Base-by-base conservation (phyloP, 2,888 invertebrate genomes). In the Abrostola tripartita region DNA sequence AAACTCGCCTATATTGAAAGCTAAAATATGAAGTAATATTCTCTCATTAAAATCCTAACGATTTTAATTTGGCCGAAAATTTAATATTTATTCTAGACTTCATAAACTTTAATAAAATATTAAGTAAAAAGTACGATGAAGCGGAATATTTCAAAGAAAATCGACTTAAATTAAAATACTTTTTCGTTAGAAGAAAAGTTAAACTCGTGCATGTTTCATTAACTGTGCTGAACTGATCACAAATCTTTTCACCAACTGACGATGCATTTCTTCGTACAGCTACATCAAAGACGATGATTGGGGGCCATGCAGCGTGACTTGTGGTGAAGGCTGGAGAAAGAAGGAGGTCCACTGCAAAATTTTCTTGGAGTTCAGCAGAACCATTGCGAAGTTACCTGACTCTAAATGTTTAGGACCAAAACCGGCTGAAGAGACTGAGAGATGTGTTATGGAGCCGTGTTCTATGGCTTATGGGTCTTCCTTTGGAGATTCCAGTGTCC, bases 261-360 rank as follows among this genome's bases (percentile, higher is more conserved):
- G 2, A 14, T 35, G 9, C 35, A 0, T 58, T 61, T 36, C 55
- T 53, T 40, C 8, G 12, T 62, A 71, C 83, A 99, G 99, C 87
- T 99, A 97, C 94, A 97, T 98, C 84, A 97, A 98, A 71, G 98
- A 98, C 67, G 92, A 91, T 9, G 97, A 98, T 59, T 99, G 99
- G 99, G 97, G 98, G 1, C 96, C 97, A 0, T 99, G 99, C 94
- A 98, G 98, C 81, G 97, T 97, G 0, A 97, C 97, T 0, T 99
- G 99, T 87, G 99, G 99, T 0, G 97, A 98, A 87, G 99, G 99
- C 0, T 95, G 97, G 78, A 95, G 97, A n/a, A 96, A 96, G 73
- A 96, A 99, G 40, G 96, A 97, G 80, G 98, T 98, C n/a, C 96
- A 97, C 80, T 99, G 99, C 94, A 98, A 98, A 95, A 98, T 99